Evolutionary conservation across 2,888 invertebrate genomes (phyloP).

Genomic region (Lycophotia porphyrea): DNA sequence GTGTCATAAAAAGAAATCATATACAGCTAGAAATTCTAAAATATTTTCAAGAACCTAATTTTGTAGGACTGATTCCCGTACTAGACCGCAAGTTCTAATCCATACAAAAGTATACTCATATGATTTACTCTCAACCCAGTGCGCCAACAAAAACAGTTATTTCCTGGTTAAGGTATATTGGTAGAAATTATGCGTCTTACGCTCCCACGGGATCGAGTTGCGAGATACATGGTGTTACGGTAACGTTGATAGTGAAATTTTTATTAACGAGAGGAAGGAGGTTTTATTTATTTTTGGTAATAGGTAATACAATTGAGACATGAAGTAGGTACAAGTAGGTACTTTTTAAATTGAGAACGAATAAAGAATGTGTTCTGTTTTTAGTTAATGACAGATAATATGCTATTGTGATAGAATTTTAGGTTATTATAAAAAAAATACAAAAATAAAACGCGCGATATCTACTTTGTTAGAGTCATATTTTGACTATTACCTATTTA

Average conservation of each 20-base stretch:
- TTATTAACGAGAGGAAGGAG: not conserved
- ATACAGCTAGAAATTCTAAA: not conserved
- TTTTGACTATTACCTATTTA: too few species aligned
- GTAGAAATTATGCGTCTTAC: constrained; percentile 74
- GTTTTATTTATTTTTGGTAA: not conserved
- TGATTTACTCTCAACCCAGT: constrained; percentile 39
- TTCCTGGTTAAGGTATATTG: constrained; percentile 78
- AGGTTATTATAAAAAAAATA: not conserved
- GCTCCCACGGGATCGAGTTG: constrained; percentile 85
- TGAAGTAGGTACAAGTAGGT: too few species aligned
- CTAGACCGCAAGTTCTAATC: constrained; percentile 6
- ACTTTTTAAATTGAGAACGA: not conserved
- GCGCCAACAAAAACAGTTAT: constrained; percentile 75
- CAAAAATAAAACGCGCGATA: not conserved
- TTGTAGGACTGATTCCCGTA: not conserved
- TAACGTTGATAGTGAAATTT: not conserved
- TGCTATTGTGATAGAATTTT: not conserved
- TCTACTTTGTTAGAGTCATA: not conserved
- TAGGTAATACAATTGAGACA: not conserved
- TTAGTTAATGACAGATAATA: not conserved
- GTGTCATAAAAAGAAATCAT: not conserved
- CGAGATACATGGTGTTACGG: constrained; percentile 73
- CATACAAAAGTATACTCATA: constrained; percentile 3
- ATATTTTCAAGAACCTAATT: not conserved
- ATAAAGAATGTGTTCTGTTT: not conserved